Evolutionary conservation across 1,140 invertebrate genomes (phyloP).

Genomic region (Aricia agestis): DNA sequence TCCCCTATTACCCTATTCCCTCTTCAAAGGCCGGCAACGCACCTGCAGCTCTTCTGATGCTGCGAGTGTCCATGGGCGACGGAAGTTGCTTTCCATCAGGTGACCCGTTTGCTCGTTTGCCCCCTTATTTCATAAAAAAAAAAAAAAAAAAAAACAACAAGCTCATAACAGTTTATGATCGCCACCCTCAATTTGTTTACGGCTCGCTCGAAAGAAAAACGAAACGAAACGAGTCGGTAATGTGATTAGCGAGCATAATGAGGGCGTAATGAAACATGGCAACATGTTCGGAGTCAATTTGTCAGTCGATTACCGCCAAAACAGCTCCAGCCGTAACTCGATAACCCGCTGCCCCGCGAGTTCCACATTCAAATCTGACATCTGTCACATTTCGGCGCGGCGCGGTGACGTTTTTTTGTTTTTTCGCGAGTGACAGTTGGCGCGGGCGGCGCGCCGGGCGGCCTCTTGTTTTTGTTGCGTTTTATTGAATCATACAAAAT

Average conservation of each 20-base stretch:
- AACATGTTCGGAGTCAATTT: constrained; percentile 15
- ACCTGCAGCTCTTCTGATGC: no score
- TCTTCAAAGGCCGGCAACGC: no score
- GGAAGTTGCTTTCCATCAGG: no score
- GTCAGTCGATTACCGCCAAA: constrained; percentile 13
- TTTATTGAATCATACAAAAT: constrained; percentile 16
- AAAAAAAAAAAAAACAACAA: no score
- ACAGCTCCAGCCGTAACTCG: constrained; percentile 7
- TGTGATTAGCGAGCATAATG: neutral
- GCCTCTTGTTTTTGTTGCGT: constrained; percentile 16
- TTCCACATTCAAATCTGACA: constrained; percentile 14
- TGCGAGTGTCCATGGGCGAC: no score
- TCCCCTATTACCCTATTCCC: no score
- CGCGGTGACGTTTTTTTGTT: neutral
- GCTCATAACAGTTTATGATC: no score
- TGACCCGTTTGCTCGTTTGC: no score
- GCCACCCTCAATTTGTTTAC: neutral
- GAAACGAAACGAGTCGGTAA: neutral
- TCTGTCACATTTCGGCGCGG: constrained; percentile 4
- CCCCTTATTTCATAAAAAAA: no score
- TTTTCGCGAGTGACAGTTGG: constrained; percentile 22
- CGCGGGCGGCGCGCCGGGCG: constrained; percentile 20
- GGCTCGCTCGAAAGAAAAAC: neutral
- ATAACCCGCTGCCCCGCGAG: neutral
- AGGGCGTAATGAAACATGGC: constrained; percentile 11